Evolutionary conservation across 2,113 vertebrate genomes (phyloP).

Genomic region (Rostratula benghalensis): DNA sequence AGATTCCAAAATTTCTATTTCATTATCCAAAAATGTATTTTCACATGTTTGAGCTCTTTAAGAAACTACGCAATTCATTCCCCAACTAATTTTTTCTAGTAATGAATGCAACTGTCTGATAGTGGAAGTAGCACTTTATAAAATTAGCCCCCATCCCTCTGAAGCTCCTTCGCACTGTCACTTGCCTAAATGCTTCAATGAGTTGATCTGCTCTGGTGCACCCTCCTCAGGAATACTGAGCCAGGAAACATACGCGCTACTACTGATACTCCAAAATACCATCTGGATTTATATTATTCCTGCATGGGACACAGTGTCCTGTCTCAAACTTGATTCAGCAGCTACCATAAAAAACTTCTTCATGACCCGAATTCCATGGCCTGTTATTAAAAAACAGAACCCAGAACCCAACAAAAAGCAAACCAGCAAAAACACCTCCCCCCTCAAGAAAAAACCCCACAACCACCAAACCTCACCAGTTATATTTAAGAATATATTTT

Average conservation of each 20-base stretch:
- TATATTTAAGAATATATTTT: neutral
- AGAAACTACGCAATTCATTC: constrained; percentile 50
- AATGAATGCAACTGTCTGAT: constrained; percentile 40
- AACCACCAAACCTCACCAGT: neutral
- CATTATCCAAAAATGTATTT: constrained; percentile 18
- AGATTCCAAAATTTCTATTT: constrained; percentile 2
- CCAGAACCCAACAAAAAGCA: neutral
- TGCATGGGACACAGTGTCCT: neutral
- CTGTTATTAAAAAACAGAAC: neutral
- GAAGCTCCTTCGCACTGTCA: constrained; percentile 39
- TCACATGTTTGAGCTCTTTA: constrained; percentile 2
- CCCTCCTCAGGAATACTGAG: constrained; percentile 48
- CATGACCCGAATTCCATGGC: neutral
- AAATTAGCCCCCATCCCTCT: constrained; percentile 52
- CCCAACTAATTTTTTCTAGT: constrained; percentile 48
- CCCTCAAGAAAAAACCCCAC: neutral
- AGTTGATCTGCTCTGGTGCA: constrained; percentile 44
- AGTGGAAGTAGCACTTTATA: constrained; percentile 54
- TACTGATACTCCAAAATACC: constrained; percentile 57
- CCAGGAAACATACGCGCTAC: constrained; percentile 21
- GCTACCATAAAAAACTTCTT: neutral
- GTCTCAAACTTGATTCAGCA: neutral
- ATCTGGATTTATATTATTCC: constrained; percentile 27
- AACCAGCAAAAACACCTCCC: neutral
- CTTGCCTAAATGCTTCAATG: constrained; percentile 48